phyloP scores from a whole-genome alignment of 2,888 invertebrate species.

The Drosophila pegasa region DNA sequence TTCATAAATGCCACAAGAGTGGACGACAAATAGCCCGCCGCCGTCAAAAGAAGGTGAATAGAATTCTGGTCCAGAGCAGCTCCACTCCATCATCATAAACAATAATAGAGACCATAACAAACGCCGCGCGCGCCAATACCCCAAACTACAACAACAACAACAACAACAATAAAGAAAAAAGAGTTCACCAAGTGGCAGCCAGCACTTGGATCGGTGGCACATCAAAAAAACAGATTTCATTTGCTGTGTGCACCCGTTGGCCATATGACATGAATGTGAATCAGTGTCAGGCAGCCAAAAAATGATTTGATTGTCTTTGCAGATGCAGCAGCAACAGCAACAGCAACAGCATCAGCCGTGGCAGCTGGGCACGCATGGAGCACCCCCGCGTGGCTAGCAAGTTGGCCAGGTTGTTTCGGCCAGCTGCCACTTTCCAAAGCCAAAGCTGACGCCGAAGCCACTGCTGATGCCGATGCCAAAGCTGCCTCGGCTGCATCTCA shows the following conservation, averaged over 20 bases:
- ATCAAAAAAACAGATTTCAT: constrained; percentile 65
- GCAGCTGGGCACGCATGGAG: constrained; percentile 45
- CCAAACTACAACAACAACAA: no score
- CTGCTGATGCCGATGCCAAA: constrained; percentile 10
- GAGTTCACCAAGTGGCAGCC: constrained; percentile 64
- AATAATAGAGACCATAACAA: constrained; percentile 68
- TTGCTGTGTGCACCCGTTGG: constrained; percentile 61
- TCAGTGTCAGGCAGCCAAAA: constrained; percentile 56
- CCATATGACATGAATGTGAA: constrained; percentile 63
- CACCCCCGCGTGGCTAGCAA: constrained; percentile 53
- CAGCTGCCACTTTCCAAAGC: constrained; percentile 54
- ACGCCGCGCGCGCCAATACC: constrained; percentile 38
- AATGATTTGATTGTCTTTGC: constrained; percentile 64
- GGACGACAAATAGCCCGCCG: constrained; percentile 58
- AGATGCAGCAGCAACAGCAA: constrained; percentile 34
- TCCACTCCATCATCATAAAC: constrained; percentile 79
- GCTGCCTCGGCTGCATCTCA: constrained; percentile 31
- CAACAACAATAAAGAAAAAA: constrained; percentile 29
- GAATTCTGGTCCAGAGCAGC: constrained; percentile 69
- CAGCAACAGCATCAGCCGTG: constrained; percentile 1
- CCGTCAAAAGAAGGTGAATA: constrained; percentile 56
- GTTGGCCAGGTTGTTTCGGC: constrained; percentile 46
- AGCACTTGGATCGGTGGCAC: constrained; percentile 49
- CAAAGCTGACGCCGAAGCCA: constrained; percentile 31
- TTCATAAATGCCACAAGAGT: constrained; percentile 49